Base-by-base conservation (phyloP, 2,888 invertebrate genomes). In the Aspidiotus destructor region DNA sequence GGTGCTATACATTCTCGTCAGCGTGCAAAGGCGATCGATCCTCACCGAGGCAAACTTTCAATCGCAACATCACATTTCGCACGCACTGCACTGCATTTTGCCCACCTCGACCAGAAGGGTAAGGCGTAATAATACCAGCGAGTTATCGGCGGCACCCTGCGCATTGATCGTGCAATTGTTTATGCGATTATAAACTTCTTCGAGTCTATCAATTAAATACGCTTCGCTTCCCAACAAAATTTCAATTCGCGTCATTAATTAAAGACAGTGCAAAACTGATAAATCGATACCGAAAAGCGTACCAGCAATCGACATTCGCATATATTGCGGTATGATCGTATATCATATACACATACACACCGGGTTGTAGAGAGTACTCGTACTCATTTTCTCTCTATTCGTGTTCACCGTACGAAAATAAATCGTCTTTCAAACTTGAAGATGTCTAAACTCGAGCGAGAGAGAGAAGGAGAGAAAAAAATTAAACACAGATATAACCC, bases 401-500 rank as follows among this genome's bases (percentile, higher is more conserved):
- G 10, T 48, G 10, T 48, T 48, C n/a, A 13, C 48, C 10, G 48
- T 48, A 48, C 48, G 48, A 48, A 48, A 48, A 48, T 48, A 48
- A 48, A 48, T 48, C 11, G 48, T n/a, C n/a, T 48, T 48, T 58
- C 58, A 13, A 58, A 58, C 40, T 40, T 15, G 17, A 9, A 40
- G 17, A 28, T 10, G 58, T 17, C 17, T 58, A 40, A 11, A 16
- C 10, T 17, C 41, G 57, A 58, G 41, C 48, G 63, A 41, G 52
- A 8, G 41, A 54, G 41, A 63, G 28, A n/a, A n/a, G 40, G 2
- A 60, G 28, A 41, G 8, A 8, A 61, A 41, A 61, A 61, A 61
- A n/a, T 10, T 44, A 61, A 48, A 41, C 16, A 48, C 17, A 65
- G 42, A 58, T 52, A 44, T 48, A 65, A 44, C 54, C 57, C 54